A percentile compares a stretch with the other conserved stretches of the same genome.
Conservation (phyloP, 2,888 invertebrate genomes). For the Geophilus truncorum region DNA sequence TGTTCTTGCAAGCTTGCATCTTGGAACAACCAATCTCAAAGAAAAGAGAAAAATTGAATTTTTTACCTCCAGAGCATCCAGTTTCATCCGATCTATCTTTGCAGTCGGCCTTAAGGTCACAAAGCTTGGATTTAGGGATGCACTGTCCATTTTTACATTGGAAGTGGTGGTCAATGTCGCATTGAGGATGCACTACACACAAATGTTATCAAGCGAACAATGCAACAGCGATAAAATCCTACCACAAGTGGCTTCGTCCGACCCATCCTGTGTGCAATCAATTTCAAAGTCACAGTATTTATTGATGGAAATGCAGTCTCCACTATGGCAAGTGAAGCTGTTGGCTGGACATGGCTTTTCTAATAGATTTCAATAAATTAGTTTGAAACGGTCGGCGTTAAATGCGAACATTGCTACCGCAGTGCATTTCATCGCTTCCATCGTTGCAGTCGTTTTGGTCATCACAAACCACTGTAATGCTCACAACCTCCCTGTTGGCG, state of each 20-base stretch:
- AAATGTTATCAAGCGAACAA: not conserved
- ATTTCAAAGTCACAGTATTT: conserved; percentile 48
- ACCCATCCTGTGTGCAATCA: conserved; percentile 49
- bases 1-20: too few relatives aligned
- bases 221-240: conserved; percentile 29
- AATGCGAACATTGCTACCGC: conserved; percentile 39
- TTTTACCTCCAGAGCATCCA: conserved; percentile 39
- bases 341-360: conserved; percentile 38
- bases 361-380: not conserved
- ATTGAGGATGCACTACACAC: conserved; percentile 35
- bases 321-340: conserved; percentile 40
- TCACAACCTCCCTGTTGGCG: conserved; percentile 42
- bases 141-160: conserved; percentile 46
- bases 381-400: not conserved
- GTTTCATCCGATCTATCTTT: conserved; percentile 40
- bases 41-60: not conserved
- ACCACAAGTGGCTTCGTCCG: conserved; percentile 49
- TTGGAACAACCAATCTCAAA: too few relatives aligned
- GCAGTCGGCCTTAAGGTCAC: conserved; percentile 47
- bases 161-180: not conserved
- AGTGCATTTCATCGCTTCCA: conserved; percentile 43
- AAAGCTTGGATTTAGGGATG: conserved; percentile 43
- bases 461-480: conserved; percentile 43
- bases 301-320: conserved; percentile 40
- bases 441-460: conserved; percentile 43